Base-by-base conservation (phyloP, 1,140 invertebrate genomes). In the Diachasmimorpha longicaudata region DNA sequence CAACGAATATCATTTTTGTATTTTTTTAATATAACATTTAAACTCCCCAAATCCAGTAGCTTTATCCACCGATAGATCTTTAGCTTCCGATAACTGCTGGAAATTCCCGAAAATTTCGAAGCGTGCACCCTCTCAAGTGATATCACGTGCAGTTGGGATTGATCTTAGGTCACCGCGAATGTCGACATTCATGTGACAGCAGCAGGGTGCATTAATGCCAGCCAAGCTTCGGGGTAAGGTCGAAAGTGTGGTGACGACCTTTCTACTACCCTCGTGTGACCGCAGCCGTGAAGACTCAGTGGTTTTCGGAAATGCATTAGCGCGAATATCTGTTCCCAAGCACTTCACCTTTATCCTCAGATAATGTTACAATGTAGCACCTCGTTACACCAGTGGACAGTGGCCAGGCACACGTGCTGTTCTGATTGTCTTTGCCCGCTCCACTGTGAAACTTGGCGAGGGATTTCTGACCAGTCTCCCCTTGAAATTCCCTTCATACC, bases 151-250 rank as follows among this genome's bases (percentile, higher is more conserved):
- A 46, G 44, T 46, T 46, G n/a, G 11, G 44, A 46, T 46, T 46
- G 11, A 46, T 46, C 44, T n/a, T 11, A n/a, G 44, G 44, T 46
- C 10, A 46, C 44, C 44, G 44, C 44, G 1, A 46, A 46, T 46
- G 44, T n/a, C 44, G 44, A 67, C 75, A 71, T 70, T 78, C 77
- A 76, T 76, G 80, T 77, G 72, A 72, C 71, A 37, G 23, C 42
- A 31, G 76, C 44, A 66, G 70, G 55, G 78, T 69, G 76, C 77
- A 81, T 81, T 82, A 82, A 81, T 82, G 78, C 79, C 78, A 75
- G 77, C 74, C 85, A 80, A 85, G 83, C 80, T 79, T 82, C 72
- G 68, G 82, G 79, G 82, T 81, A 81, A 80, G 83, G 79, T 76
- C 74, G 77, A 68, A 78, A 73, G 75, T 80, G 46, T 72, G 48